These are phyloP conservation scores for Chymomyza caudatula DNA, from an alignment of 2,888 invertebrate genomes.

Conservation along the genomic window DNA sequence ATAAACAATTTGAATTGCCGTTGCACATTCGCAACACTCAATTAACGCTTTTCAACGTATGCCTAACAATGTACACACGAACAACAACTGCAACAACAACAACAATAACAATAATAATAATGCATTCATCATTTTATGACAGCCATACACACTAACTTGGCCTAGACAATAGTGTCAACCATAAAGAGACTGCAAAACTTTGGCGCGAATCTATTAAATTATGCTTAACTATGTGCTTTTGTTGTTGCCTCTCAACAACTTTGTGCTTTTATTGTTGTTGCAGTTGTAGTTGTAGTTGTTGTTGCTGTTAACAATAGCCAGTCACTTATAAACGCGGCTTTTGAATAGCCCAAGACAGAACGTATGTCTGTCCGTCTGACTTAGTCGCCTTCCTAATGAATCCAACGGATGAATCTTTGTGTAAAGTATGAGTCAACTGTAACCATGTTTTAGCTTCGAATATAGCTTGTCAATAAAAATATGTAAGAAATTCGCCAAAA, in stretches of 20 bases:
- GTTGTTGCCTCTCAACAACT: constrained; percentile 32
- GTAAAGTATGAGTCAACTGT: background rate
- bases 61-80: background rate
- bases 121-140: constrained; percentile 70
- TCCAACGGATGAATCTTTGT: background rate
- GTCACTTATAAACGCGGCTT: constrained; percentile 17
- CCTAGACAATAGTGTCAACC: constrained; percentile 70
- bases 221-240: constrained; percentile 68
- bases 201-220: constrained; percentile 67
- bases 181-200: constrained; percentile 52
- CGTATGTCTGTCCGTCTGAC: background rate
- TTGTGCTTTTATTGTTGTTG: constrained; percentile 16
- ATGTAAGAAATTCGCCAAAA: background rate
- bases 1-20: constrained; percentile 70
- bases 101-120: constrained; percentile 57
- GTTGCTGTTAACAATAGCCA: constrained; percentile 42
- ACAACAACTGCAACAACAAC: constrained; percentile 8
- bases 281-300: constrained; percentile 19
- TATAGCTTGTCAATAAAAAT: background rate
- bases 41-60: constrained; percentile 67
- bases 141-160: constrained; percentile 62
- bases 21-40: constrained; percentile 71
- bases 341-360: background rate
- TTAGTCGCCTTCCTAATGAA: background rate
- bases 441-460: background rate